Evolutionary conservation across 2,888 invertebrate species (phyloP).

Genomic region (Apomyelois bistriatella): DNA sequence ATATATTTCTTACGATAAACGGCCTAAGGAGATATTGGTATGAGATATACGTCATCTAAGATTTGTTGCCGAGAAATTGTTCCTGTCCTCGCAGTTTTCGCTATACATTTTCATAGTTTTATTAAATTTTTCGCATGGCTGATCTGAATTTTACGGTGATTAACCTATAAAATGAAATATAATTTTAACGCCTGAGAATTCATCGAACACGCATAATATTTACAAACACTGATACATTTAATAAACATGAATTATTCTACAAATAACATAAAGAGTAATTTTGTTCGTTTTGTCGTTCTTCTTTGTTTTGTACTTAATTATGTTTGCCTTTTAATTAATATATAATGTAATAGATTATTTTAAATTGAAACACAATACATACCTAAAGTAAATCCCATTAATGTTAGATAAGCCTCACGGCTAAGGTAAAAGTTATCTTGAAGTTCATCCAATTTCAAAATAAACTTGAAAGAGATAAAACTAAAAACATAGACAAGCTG

Average conservation of each 20-base stretch:
- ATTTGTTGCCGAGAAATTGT: constrained; percentile 54
- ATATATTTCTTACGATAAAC: constrained; percentile 12
- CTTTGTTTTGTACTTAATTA: too few species aligned
- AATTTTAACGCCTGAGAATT: constrained; percentile 5
- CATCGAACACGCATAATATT: too few species aligned
- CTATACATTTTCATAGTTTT: constrained; percentile 38
- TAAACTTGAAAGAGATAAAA: constrained; percentile 35
- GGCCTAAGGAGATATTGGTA: constrained; percentile 36
- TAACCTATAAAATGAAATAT: constrained; percentile 20
- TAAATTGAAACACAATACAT: too few species aligned
- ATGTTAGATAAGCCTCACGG: too few species aligned
- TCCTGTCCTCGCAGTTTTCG: constrained; percentile 37
- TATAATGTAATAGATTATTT: too few species aligned
- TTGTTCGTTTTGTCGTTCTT: too few species aligned
- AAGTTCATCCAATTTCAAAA: constrained; percentile 24
- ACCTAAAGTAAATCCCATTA: too few species aligned
- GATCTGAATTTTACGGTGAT: constrained; percentile 30
- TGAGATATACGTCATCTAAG: constrained; percentile 46
- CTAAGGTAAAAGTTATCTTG: too few species aligned
- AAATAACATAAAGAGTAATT: too few species aligned
- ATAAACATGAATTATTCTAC: too few species aligned
- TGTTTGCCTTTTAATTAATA: too few species aligned
- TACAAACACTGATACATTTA: too few species aligned
- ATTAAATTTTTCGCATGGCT: constrained; percentile 41
- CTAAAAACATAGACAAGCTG: constrained; percentile 49